Evolutionary conservation across 2,888 invertebrate genomes (phyloP).

Genomic region (Lasioglossum leucozonium): DNA sequence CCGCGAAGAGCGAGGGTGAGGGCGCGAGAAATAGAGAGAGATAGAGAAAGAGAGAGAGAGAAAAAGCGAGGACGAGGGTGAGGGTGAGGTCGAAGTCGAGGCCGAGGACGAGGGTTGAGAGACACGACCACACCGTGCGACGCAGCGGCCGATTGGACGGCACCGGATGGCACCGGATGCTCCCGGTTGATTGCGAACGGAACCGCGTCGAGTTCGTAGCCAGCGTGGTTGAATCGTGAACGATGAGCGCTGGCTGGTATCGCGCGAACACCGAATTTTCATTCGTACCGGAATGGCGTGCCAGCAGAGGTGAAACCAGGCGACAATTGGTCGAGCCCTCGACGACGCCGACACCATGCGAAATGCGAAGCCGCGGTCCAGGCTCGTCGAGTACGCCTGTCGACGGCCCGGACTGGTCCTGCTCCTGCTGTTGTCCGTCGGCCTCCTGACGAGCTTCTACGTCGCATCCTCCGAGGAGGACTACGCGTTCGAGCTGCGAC

Average conservation of each 20-base stretch:
- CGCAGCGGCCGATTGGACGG: not conserved
- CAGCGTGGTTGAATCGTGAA: not conserved
- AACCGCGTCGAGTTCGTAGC: not conserved
- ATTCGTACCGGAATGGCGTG: not conserved
- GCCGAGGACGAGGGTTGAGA: not conserved
- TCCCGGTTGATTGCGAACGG: not conserved
- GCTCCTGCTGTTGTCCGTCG: constrained; percentile 74
- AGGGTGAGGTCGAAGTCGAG: no score
- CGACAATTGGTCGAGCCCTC: not conserved
- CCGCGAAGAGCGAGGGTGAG: not conserved
- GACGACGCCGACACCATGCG: not conserved
- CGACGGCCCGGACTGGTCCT: constrained; percentile 76
- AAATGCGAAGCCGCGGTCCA: not conserved
- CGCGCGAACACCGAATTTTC: not conserved
- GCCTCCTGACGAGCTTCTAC: constrained; percentile 77
- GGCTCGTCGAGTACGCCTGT: constrained; percentile 73
- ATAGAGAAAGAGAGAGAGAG: no score
- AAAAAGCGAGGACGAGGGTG: not conserved
- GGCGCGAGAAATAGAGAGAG: not conserved
- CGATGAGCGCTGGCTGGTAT: not conserved
- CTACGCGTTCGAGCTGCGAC: constrained; percentile 71
- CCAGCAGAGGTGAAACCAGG: not conserved
- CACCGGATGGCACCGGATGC: not conserved
- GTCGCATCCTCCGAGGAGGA: constrained; percentile 73
- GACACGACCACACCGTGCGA: not conserved